Conservation (phyloP, 2,113 vertebrate genomes). For the Sorex araneus region DNA sequence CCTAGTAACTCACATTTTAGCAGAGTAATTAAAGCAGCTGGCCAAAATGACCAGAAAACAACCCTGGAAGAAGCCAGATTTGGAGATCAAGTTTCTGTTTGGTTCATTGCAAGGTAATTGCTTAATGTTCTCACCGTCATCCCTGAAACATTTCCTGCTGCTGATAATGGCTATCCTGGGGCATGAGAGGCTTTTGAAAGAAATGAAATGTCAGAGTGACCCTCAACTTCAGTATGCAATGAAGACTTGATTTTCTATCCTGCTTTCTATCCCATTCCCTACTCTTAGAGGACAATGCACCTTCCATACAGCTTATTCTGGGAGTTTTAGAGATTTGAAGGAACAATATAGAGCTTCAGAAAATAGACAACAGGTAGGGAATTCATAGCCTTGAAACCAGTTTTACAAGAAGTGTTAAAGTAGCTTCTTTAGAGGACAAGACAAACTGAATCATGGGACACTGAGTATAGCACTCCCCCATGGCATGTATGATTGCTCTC, state of each 20-base stretch:
- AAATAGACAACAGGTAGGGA: too few species aligned
- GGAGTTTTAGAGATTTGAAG: not conserved
- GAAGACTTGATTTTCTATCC: not conserved
- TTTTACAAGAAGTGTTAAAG: too few species aligned
- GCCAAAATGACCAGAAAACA: slow-evolving; percentile 56
- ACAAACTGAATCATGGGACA: too few species aligned
- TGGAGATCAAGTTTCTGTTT: slow-evolving; percentile 22
- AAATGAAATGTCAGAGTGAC: not conserved
- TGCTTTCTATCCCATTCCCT: not conserved
- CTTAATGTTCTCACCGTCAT: not conserved
- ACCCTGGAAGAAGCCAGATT: slow-evolving; percentile 13
- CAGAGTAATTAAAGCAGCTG: slow-evolving; percentile 43
- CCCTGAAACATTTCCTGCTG: not conserved
- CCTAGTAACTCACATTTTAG: not conserved
- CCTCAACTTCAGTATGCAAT: not conserved
- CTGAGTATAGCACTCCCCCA: too few species aligned
- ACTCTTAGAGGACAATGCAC: not conserved
- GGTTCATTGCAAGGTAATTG: slow-evolving; percentile 26
- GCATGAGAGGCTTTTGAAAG: not conserved
- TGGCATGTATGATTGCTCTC: too few species aligned
- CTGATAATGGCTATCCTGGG: not conserved
- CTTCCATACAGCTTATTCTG: not conserved
- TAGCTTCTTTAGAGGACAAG: too few species aligned
- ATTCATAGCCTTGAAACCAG: too few species aligned
- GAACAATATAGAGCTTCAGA: too few species aligned